Base-by-base conservation (phyloP, 2,113 vertebrate genomes). In the Perca schrenkii region DNA sequence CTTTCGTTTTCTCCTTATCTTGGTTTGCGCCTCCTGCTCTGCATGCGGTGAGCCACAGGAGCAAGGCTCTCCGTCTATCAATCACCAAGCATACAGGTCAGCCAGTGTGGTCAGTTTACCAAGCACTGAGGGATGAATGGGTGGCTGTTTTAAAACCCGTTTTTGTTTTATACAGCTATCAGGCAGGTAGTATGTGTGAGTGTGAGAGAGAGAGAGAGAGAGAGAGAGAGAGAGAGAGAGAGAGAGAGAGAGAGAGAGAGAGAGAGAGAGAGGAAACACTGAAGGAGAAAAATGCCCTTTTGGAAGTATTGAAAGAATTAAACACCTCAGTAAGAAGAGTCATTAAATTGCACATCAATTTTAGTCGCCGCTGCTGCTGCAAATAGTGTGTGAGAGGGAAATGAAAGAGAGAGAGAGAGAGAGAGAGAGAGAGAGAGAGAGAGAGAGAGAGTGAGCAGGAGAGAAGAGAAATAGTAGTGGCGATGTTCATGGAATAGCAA, bases 331-430 rank as follows among this genome's bases (percentile, higher is more conserved):
- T 60, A 73, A 64, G 75, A 76, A 63, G 60, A 79, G 80, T 85
- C 65, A 77, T 66, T 84, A 76, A 80, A 87, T 68, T 82, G 62
- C 28, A 74, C 82, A 80, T 91, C 74, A 84, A 62, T 86, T 86
- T 71, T 62, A 79, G 86, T 67, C 72, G 34, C 43, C 72, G 34
- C 43, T 17, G 31, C 36, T 60, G 69, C 75, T 80, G 68, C 61
- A 80, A 71, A 76, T 5, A 60, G 34, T 54, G 15, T 36, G 34
- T 6, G 50, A 34, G 71, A 13, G 22, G 13, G 53, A 53, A 43
- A 56, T 40, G 40, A 40, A 40, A 34, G 25, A 28, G 54, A n/a
- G 15, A 54, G 46, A 67, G 49, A 53, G 43, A n/a, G n/a, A n/a
- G n/a, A 4, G 31, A 1, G 40, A 80, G 53, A 0, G 36, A 28